Conservation (phyloP, 2,113 vertebrate genomes). For the Catharus minimus region DNA sequence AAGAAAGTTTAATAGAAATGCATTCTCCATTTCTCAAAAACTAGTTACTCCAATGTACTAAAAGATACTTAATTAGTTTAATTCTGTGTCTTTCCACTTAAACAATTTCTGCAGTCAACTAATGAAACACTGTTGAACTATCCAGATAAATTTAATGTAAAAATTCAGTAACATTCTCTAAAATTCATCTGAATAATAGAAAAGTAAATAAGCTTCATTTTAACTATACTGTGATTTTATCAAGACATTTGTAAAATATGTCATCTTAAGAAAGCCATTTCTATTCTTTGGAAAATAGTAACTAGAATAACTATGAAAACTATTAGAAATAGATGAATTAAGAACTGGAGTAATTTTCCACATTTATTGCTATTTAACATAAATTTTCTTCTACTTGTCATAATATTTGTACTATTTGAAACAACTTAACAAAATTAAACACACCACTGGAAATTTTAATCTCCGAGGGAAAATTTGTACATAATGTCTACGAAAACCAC, state of each 20-base stretch:
- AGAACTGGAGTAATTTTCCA: background rate
- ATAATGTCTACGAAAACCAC: constrained; percentile 67
- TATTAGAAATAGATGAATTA: constrained; percentile 36
- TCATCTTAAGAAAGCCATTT: background rate
- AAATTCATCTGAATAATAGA: background rate
- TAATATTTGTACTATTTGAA: constrained; percentile 75
- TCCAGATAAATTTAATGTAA: background rate
- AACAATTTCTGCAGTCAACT: background rate
- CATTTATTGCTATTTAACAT: constrained; percentile 37
- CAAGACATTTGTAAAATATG: background rate
- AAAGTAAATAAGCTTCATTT: background rate
- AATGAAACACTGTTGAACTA: background rate
- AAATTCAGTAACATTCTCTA: background rate
- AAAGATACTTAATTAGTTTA: background rate
- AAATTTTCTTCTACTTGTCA: constrained; percentile 68
- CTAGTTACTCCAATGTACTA: background rate
- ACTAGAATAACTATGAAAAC: constrained; percentile 29
- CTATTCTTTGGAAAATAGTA: constrained; percentile 2
- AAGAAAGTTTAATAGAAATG: background rate
- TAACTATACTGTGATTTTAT: background rate
- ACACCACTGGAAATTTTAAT: constrained; percentile 76
- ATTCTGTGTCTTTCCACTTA: background rate
- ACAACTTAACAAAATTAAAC: constrained; percentile 75
- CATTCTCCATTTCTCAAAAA: background rate
- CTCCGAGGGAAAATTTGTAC: constrained; percentile 75